Percentiles rank a stretch among this genome's conserved stretches.
Evolutionary conservation across 2,888 invertebrate species (phyloP).

Genomic region (Helobdella robusta): DNA sequence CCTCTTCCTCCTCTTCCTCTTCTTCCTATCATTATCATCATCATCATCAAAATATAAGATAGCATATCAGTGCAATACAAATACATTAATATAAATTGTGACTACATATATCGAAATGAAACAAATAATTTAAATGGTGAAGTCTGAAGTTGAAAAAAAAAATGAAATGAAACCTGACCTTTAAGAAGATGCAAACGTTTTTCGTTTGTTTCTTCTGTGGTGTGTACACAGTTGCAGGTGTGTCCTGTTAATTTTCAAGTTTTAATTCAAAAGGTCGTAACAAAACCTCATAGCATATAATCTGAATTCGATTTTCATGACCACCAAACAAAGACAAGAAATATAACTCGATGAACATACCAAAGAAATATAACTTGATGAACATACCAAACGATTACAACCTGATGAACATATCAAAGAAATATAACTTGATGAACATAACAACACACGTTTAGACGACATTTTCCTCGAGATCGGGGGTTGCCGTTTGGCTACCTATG

Average conservation of each 20-base stretch:
- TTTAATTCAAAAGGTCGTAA: background rate
- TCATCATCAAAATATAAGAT: background rate
- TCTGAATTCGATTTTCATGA: no score
- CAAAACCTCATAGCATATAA: background rate
- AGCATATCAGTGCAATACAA: background rate
- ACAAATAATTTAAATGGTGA: background rate
- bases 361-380: background rate
- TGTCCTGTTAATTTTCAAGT: constrained; percentile 13
- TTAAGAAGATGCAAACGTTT: constrained; percentile 86
- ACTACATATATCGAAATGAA: background rate
- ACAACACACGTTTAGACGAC: no score
- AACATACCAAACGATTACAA: no score
- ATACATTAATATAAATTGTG: background rate
- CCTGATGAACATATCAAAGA: no score
- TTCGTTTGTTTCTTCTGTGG: constrained; percentile 81
- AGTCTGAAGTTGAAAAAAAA: background rate
- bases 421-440: background rate
- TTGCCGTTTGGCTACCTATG: no score
- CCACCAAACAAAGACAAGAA: background rate
- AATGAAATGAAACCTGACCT: constrained; percentile 52
- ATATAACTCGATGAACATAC: background rate
- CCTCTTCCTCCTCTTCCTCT: constrained; percentile 62
- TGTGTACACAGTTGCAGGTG: constrained; percentile 73
- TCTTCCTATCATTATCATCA: constrained; percentile 37
- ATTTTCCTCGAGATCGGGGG: no score